Evolutionary conservation across 1,140 invertebrate genomes (phyloP), one percentile per base, ranked within the genome.

Genomic region (Achatina immaculata): DNA sequence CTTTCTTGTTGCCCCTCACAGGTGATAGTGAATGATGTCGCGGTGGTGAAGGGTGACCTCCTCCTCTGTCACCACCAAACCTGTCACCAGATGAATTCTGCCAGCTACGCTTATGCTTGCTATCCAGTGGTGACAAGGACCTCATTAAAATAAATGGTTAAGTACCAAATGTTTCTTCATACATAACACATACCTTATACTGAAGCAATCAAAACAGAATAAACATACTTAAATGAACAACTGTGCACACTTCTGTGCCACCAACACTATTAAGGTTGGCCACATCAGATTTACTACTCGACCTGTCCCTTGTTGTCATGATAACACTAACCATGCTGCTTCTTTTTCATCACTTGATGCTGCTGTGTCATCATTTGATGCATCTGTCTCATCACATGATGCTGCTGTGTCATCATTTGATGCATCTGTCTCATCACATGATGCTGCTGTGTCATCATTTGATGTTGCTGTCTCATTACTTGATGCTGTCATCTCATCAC

Each of bases 41-140:
- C 6, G 28, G 58, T 31, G 1, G n/a, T 6, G 28, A 28, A 6
- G 1, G n/a, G 2, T 4, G 68, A 2, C 68, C 1, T 9, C 68
- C 42, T 34, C 65, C 65, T n/a, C n/a, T n/a, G n/a, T n/a, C n/a
- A 34, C 7, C 65, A 36, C 65, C 65, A 40, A 40, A 40, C 1
- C 38, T 45, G 4, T 45, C 68, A 9, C 38, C 42, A 24, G 36
- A 3, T 2, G 36, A 11, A 45, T 66, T 66, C 62, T 78, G 76
- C 76, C 76, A 78, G 31, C 76, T 78, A 68, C 76, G 62, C 36
- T 78, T 78, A 40, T 78, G 58, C n/a, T 77, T 77, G 74, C 51
- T 77, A 1, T 62, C 38, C 16, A 78, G 62, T 31, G 76, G 76
- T n/a, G 76, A 78, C 24, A 45, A 6, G 4, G 76, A 78, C 28